phyloP scores from a whole-genome alignment of 2,888 invertebrate genomes.

The Brachypalpus laphriformis region DNA sequence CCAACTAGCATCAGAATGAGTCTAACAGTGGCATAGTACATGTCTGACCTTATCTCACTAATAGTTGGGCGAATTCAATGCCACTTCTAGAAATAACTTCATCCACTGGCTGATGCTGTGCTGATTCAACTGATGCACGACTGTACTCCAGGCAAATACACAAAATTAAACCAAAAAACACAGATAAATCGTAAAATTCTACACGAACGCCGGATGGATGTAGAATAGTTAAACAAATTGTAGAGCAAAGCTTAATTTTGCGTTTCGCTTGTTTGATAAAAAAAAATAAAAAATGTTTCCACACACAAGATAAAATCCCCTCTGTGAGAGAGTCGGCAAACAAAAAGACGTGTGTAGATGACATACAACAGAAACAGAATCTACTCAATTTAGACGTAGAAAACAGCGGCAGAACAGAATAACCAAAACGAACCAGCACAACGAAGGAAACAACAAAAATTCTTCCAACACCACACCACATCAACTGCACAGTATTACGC shows the following conservation, averaged over 20 bases:
- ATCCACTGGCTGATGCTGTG: background rate
- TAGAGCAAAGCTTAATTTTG: constrained; percentile 3
- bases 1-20: background rate
- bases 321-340: background rate
- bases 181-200: constrained; percentile 14
- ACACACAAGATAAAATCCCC: constrained; percentile 4
- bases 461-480: constrained; percentile 42
- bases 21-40: background rate
- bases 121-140: constrained; percentile 23
- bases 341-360: background rate
- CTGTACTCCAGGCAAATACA: constrained; percentile 41
- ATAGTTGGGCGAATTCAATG: background rate
- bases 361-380: constrained; percentile 41
- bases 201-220: background rate
- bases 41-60: background rate
- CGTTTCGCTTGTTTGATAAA: constrained; percentile 23
- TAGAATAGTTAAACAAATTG: constrained; percentile 35
- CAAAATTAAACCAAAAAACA: background rate
- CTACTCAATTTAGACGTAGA: constrained; percentile 42
- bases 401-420: constrained; percentile 17
- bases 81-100: constrained; percentile 8
- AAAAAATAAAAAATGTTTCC: constrained; percentile 15
- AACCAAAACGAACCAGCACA: constrained; percentile 23
- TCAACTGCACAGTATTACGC: constrained; percentile 22
- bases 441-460: constrained; percentile 37